Base-by-base conservation (phyloP, 2,113 vertebrate species). In the Callorhinus ursinus region DNA sequence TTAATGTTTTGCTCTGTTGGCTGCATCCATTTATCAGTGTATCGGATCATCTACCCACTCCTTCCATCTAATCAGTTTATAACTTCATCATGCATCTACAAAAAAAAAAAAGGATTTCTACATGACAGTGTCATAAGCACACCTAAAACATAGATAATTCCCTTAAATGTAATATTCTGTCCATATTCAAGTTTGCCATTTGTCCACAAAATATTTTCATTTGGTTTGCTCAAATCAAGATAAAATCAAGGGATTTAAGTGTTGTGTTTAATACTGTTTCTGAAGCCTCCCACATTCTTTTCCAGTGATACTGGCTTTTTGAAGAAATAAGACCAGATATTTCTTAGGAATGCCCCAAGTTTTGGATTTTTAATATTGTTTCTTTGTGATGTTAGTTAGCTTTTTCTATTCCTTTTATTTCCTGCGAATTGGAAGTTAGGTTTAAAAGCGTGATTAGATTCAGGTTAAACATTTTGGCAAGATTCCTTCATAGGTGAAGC, bases 381-480 rank as follows among this genome's bases (percentile, higher is more conserved):
- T 82, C 13, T 89, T 85, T 72, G 26, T 67, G 19, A 21, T 42
- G 28, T 71, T 6, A 74, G 0, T 95, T 77, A 36, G 18, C 31
- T 65, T 87, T 13, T 65, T 57, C 4, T 39, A 36, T 71, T 82
- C 6, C 36, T 65, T 93, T 93, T 57, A 51, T 88, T 88, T 85
- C 12, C 42, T 83, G 2, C 46, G 28, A 22, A 63, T 63, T 71
- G 28, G 26, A 71, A 79, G 31, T 77, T 83, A 91, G n/a, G 7
- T 96, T 82, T 92, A 86, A 95, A 96, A 83, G 7, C 51, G 77
- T 77, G 59, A 15, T 89, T 85, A n/a, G 46, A 55, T 36, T 72
- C 46, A 77, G n/a, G 33, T 76, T 96, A 92, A 88, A 84, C 22
- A n/a, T 21, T 86, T 96, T 80, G 53, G 4, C 46, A 86, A 42